Percentiles rank a stretch among this genome's conserved stretches.
Conservation (phyloP, 2,797 vertebrate species). For the Emydoidea blandingii region DNA sequence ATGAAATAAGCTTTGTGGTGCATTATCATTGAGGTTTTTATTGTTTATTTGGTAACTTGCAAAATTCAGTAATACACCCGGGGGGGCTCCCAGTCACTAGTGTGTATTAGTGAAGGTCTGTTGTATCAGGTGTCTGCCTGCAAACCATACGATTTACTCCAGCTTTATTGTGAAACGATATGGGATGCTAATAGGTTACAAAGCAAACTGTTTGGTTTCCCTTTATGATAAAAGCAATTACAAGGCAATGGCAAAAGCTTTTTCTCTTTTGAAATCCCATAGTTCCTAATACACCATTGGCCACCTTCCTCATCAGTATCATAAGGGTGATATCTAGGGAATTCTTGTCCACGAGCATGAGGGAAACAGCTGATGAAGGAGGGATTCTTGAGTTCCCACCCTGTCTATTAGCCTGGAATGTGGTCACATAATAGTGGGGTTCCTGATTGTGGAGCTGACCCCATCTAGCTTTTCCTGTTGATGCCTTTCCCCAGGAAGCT, state of each 20-base stretch:
- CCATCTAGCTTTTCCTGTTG: neutral
- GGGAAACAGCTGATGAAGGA: neutral
- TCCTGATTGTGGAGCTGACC: neutral
- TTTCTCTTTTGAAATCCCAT: neutral
- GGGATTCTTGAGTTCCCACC: neutral
- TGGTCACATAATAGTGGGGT: neutral
- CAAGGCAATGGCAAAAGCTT: neutral
- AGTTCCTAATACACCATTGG: neutral
- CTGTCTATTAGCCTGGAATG: neutral
- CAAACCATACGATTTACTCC: accelerated
- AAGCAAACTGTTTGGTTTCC: neutral
- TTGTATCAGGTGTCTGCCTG: neutral
- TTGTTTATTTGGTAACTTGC: neutral
- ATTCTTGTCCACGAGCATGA: neutral
- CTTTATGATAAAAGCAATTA: neutral
- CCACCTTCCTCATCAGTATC: too few species aligned
- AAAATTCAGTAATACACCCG: neutral
- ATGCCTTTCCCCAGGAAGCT: neutral
- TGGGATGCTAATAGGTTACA: neutral
- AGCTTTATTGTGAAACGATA: neutral
- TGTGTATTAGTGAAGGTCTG: neutral
- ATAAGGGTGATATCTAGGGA: neutral
- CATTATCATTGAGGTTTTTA: too few species aligned
- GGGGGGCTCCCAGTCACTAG: neutral
- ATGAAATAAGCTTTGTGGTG: too few species aligned